Percentiles rank a stretch among this genome's conserved stretches.
phyloP scores from a whole-genome alignment of 2,888 invertebrate genomes.

The Lasioglossum oenotherae region DNA sequence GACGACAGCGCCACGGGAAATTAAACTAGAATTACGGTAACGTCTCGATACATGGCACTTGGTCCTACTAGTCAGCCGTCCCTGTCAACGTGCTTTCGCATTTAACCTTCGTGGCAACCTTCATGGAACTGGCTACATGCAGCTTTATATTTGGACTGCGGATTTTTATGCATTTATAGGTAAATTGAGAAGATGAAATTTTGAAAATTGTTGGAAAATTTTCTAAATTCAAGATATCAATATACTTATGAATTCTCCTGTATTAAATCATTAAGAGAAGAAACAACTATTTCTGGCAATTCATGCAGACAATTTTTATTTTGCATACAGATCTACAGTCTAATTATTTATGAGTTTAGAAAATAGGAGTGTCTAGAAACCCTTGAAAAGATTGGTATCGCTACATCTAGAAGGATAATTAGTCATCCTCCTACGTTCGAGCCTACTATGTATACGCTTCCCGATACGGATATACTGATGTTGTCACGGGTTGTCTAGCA shows the following conservation, averaged over 20 bases:
- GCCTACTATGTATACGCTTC: background rate
- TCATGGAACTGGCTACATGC: too few species aligned
- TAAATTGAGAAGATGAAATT: too few species aligned
- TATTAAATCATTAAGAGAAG: too few species aligned
- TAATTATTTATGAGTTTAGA: too few species aligned
- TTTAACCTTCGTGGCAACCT: background rate
- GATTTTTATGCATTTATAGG: too few species aligned
- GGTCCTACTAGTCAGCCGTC: background rate
- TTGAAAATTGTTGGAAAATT: too few species aligned
- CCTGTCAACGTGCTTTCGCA: background rate
- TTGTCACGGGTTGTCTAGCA: slow-evolving; percentile 15
- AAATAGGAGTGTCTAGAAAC: background rate
- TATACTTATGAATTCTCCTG: too few species aligned
- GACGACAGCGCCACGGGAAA: background rate
- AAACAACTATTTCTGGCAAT: too few species aligned
- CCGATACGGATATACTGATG: background rate
- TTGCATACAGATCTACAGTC: too few species aligned
- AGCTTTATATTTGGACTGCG: too few species aligned
- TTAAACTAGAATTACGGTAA: background rate
- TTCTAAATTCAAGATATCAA: too few species aligned
- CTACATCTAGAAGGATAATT: background rate
- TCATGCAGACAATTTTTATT: too few species aligned
- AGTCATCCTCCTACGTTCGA: background rate
- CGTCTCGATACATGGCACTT: background rate
- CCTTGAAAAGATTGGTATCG: background rate